Evolutionary conservation across 2,797 vertebrate species (phyloP), one percentile per base, ranked within the genome.

Genomic region (Sciurus vulgaris): DNA sequence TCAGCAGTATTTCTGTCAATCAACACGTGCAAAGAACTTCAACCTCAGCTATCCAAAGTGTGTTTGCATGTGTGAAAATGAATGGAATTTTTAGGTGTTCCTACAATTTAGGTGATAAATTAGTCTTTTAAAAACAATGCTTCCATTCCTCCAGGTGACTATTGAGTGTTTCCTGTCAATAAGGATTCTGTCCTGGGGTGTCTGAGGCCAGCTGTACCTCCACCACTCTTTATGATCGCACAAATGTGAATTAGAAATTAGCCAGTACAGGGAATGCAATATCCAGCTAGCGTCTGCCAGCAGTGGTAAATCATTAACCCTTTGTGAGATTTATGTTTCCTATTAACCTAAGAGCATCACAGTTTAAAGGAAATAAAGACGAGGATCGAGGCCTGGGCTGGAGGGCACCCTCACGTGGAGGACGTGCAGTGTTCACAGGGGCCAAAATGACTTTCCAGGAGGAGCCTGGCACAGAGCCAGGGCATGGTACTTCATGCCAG

Each of bases 191-290:
- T 95, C 94, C 84, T 35, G 92, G 96, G 44, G 88, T 38, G 6
- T 79, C 91, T 83, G 91, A 93, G 93, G 96, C 96, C 96, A 94
- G 86, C 96, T 94, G 54, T 95, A 91, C 97, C 95, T 93, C 96
- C 85, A 86, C 81, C 95, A 96, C 94, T 97, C 97, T 94, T 95
- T 91, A 56, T 94, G 97, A 97, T 84, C 63, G 83, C 86, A 63
- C 93, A 89, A 96, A 97, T 97, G 96, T 85, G 54, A 97, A 97
- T 90, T 87, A 96, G 98, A 98, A 98, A 97, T 97, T 76, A 94
- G 61, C 82, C 76, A 65, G 30, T 92, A 88, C 97, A 13, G 89
- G 85, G 81, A 90, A 95, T 20, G 70, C 67, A 69, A 38, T 83
- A 90, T 97, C 96, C 95, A 89, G 79, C 88, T 94, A 96, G 95